Evolutionary conservation across 2,797 vertebrate species (phyloP), one percentile per base, ranked within the genome.

Genomic region (Falco berigora): DNA sequence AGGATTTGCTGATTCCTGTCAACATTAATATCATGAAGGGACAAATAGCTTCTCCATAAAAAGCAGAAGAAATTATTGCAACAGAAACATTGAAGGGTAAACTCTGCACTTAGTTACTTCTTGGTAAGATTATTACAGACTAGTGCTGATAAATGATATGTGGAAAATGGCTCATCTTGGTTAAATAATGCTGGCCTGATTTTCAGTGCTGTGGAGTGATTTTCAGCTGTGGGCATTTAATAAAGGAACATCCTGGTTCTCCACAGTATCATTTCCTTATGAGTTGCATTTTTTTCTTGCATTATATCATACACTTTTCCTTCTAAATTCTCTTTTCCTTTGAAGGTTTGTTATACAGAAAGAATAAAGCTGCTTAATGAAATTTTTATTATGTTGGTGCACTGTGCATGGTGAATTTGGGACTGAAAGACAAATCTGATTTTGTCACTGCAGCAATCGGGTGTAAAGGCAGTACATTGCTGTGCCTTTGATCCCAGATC

Each of bases 331-430:
- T 80, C 14, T 58, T 91, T 91, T 84, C 58, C 76, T 92, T 95
- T 93, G 79, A 94, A 90, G 38, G 59, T 42, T 86, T 63, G 5
- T 52, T 75, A 36, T 11, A 59, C 3, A 7, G 42, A 81, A 91
- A 87, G 94, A 86, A 34, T 78, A 80, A 96, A 91, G 68, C 79
- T 34, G 79, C 66, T 86, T 88, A 91, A 92, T 90, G 46, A 84
- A 40, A 10, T 63, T 90, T 92, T 90, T 74, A 50, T 71, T n/a
- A 27, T 18, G 47, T 12, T 61, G 22, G 44, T 91, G 50, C 25
- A 44, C 10, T 84, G 88, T 36, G 32, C 69, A 40, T 27, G 30
- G 42, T 71, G 76, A 96, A 80, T 96, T 92, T 81, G 47, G 27
- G 53, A 69, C 73, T 62, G 73, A 81, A 69, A 94, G 72, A 58